phyloP scores from a whole-genome alignment of 2,888 invertebrate genomes.

The Andrena flavipes region DNA sequence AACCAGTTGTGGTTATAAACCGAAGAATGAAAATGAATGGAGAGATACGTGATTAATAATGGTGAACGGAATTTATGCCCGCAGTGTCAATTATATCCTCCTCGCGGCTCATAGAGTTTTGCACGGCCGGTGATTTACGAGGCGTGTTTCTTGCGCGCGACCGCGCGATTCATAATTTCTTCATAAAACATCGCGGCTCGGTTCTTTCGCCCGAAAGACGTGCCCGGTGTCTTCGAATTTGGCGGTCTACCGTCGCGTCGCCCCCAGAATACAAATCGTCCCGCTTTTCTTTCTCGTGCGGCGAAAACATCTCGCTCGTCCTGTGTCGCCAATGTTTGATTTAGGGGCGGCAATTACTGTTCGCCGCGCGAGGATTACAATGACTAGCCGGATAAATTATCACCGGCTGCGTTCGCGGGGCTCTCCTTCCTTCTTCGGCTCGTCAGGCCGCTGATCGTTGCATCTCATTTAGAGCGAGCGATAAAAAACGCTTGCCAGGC shows the following conservation, averaged over 20 bases:
- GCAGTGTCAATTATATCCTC: constrained; percentile 64
- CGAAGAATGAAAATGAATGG: constrained; percentile 65
- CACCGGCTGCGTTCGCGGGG: constrained; percentile 11
- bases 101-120: constrained; percentile 61
- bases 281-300: no score
- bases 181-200: constrained; percentile 30
- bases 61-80: constrained; percentile 62
- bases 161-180: constrained; percentile 47
- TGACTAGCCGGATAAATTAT: constrained; percentile 26
- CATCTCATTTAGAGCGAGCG: constrained; percentile 75
- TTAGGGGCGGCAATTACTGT: constrained; percentile 21
- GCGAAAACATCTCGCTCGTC: neutral
- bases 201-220: neutral
- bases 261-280: neutral
- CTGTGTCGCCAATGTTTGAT: constrained; percentile 25
- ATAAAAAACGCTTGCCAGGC: constrained; percentile 71
- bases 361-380: constrained; percentile 5
- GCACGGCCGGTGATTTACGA: constrained; percentile 55
- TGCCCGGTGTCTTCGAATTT: neutral
- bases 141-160: constrained; percentile 44
- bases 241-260: neutral
- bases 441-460: constrained; percentile 71
- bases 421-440: constrained; percentile 17
- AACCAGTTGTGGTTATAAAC: constrained; percentile 61
- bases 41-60: constrained; percentile 65